Base-by-base conservation (phyloP, 2,797 vertebrate species). In the Cheirogaleus major region DNA sequence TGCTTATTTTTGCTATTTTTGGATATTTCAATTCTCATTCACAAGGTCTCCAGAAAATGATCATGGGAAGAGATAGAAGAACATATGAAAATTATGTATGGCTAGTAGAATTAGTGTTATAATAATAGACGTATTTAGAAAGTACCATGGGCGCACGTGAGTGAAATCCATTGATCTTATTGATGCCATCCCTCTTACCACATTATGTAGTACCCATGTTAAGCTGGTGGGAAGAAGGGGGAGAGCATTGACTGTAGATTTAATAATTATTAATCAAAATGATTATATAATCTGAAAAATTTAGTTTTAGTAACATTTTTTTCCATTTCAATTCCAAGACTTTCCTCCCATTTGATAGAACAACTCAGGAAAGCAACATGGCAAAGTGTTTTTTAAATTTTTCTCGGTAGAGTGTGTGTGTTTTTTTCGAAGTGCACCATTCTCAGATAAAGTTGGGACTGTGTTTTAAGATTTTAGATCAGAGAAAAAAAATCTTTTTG, bases 241-340 rank as follows among this genome's bases (percentile, higher is more conserved):
- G 4, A 20, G 89, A 35, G 13, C 48, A n/a, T 69, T 57, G 45
- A 55, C 12, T 76, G 3, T 70, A 61, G n/a, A 65, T 65, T 83
- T 88, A 86, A 88, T 89, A 82, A 93, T 86, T 78, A 78, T 92
- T 70, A 30, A 9, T 83, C n/a, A 45, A 67, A 89, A 95, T 70
- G 67, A 72, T 43, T 81, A 78, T n/a, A 67, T 38, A 41, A 23
- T 55, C 83, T 87, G 45, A 82, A 41, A 85, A 57, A 80, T 76
- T 96, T 52, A 57, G 32, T 43, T 70, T 95, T 57, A 80, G 23
- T 45, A 50, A 69, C 13, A 27, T 75, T 94, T 89, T 65, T 70
- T 70, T 91, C 76, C 84, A 32, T 88, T 93, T 91, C 20, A 57
- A 55, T 82, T 87, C 11, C 69, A 32, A 96, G 61, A 81, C 43